Base-by-base conservation (phyloP, 2,888 invertebrate genomes). In the Galerucella nymphaeae region DNA sequence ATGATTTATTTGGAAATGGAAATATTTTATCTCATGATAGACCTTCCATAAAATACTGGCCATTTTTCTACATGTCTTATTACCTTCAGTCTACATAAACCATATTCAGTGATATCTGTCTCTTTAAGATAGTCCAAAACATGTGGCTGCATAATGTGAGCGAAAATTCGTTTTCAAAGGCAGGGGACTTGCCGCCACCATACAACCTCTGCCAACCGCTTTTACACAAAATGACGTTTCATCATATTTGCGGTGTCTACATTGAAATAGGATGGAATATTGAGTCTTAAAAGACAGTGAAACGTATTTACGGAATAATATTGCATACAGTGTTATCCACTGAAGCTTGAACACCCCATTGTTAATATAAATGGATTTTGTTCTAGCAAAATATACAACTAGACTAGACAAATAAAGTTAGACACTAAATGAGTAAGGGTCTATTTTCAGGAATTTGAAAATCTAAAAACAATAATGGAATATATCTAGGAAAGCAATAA, bases 91-190 rank as follows among this genome's bases (percentile, higher is more conserved):
- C 76, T 76, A 78, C 79, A 78, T 79, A 77, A 61, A 57, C 77
- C 80, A 80, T 79, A 81, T 79, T 77, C 79, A 77, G 79, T 80
- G 78, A 76, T 80, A 76, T 76, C 80, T 82, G 82, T 77, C 80
- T 80, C 75, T 79, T 75, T 80, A 77, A 80, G 82, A 82, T 82
- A 82, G 80, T 75, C 75, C 76, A 74, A 80, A 76, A 78, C 82
- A 83, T 83, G 83, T 80, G 80, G 79, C 77, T 78, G 83, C 82
- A 83, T 83, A 83, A 83, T 83, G 80, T 53, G 72, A 74, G 58
- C 66, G 77, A 77, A 79, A 78, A 79, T 79, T 79, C 79, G 79
- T 81, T 81, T 66, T 45, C 55, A 63, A 70, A 65, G 4, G 66
- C 48, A 58, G 58, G 20, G 58, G n/a, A 16, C 55, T 23, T 57